phyloP scores from a whole-genome alignment of 2,113 vertebrate genomes.

The Tragelaphus imberbis region DNA sequence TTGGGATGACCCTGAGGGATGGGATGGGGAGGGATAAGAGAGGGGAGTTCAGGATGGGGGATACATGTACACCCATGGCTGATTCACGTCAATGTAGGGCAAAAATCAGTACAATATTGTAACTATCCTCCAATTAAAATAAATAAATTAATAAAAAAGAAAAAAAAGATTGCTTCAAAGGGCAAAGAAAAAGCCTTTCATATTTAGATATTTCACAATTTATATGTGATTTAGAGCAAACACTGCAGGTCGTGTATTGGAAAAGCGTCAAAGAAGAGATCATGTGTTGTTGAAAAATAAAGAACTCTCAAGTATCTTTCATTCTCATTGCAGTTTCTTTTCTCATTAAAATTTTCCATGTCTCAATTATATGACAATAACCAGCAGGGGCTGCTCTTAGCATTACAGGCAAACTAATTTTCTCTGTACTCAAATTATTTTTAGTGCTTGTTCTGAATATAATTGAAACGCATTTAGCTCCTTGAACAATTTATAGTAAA shows the following conservation, averaged over 20 bases:
- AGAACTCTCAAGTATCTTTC: not conserved
- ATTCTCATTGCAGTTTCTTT: not conserved
- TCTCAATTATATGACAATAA: not conserved
- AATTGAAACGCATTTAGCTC: constrained; percentile 21
- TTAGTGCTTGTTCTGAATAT: not conserved
- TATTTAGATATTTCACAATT: not conserved
- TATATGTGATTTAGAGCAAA: not conserved
- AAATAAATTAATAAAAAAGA: not conserved
- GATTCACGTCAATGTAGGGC: not conserved
- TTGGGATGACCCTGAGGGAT: not conserved
- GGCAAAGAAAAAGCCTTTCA: not conserved
- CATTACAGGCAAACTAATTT: constrained; percentile 40
- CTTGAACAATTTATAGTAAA: not conserved
- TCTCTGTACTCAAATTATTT: constrained; percentile 30
- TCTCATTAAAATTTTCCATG: not conserved
- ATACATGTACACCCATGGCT: not conserved
- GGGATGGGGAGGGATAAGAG: not conserved
- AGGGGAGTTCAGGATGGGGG: not conserved
- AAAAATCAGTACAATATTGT: not conserved
- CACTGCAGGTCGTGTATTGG: not conserved
- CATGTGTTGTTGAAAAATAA: not conserved
- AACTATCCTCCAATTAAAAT: not conserved
- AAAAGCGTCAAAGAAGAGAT: not conserved
- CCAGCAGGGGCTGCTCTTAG: constrained; percentile 69
- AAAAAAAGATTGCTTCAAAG: not conserved